Conservation (phyloP, 2,888 invertebrate genomes). For the Steinernema carpocapsae region DNA sequence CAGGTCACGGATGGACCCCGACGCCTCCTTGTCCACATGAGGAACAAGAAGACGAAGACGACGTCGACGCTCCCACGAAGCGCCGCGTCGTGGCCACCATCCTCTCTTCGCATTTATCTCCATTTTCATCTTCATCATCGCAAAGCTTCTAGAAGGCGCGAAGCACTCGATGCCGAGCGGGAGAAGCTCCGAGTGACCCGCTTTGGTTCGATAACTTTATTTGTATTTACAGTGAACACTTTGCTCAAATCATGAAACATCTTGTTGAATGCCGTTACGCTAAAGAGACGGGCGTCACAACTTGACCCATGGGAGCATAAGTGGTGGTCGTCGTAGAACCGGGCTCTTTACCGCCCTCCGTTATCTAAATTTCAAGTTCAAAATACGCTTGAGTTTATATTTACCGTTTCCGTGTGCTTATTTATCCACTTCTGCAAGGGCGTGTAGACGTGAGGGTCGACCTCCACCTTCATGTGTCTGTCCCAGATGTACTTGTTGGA, state of each 20-base stretch:
- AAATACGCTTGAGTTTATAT: no score
- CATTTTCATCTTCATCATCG: slow-evolving; percentile 28
- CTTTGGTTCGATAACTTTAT: not conserved
- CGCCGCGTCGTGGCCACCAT: slow-evolving; percentile 9
- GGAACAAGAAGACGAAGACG: slow-evolving; percentile 31
- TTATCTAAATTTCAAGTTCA: no score
- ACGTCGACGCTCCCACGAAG: slow-evolving; percentile 32
- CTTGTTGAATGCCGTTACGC: no score
- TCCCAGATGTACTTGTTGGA: slow-evolving; percentile 23
- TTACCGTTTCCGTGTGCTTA: no score
- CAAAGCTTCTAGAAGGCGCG: slow-evolving; percentile 23
- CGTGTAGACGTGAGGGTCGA: slow-evolving; percentile 47
- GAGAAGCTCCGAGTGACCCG: not conserved
- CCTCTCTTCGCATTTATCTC: slow-evolving; percentile 25
- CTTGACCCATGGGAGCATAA: not conserved
- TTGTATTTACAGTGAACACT: not conserved
- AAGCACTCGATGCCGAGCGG: slow-evolving; percentile 20
- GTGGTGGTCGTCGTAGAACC: not conserved
- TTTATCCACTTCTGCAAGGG: slow-evolving; percentile 56
- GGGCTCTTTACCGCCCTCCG: no score
- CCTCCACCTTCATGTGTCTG: slow-evolving; percentile 10
- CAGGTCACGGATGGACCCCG: slow-evolving; percentile 27
- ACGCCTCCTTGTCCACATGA: slow-evolving; percentile 29
- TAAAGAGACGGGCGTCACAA: no score
- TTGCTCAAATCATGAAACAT: no score